Evolutionary conservation across 2,113 vertebrate genomes (phyloP).

Genomic region (Fulica atra): DNA sequence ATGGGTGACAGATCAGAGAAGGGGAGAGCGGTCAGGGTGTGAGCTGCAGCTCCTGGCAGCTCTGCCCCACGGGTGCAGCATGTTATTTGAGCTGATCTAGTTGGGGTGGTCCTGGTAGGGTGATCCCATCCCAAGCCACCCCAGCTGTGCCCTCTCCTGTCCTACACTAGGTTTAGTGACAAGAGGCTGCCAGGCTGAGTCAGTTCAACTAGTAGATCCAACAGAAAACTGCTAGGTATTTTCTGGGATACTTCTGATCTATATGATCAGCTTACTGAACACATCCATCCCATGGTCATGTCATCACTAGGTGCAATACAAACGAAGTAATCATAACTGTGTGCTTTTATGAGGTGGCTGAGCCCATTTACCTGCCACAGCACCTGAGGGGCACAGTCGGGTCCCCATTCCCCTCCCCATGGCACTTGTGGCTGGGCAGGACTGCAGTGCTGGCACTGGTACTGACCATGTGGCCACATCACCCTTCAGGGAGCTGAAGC

Average conservation of each 20-base stretch:
- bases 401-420: background rate
- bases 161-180: background rate
- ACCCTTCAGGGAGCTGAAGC: background rate
- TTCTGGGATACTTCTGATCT: background rate
- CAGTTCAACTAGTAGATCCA: background rate
- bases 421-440: background rate
- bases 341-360: background rate
- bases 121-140: background rate
- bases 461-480: background rate
- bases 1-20: background rate
- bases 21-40: background rate
- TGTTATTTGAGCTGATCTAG: background rate
- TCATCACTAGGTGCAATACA: background rate
- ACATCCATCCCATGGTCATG: background rate
- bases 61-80: background rate
- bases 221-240: background rate
- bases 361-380: background rate
- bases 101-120: background rate
- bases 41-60: background rate
- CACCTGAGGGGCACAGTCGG: rapidly evolving
- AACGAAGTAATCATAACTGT: rapidly evolving
- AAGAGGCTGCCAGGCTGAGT: background rate
- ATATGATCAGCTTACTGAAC: background rate
- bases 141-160: background rate
- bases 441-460: background rate